A percentile compares a stretch with the other conserved stretches of the same genome.
Evolutionary conservation across 2,113 vertebrate genomes (phyloP).

Genomic region (Pseudorhombus dupliciocellatus): DNA sequence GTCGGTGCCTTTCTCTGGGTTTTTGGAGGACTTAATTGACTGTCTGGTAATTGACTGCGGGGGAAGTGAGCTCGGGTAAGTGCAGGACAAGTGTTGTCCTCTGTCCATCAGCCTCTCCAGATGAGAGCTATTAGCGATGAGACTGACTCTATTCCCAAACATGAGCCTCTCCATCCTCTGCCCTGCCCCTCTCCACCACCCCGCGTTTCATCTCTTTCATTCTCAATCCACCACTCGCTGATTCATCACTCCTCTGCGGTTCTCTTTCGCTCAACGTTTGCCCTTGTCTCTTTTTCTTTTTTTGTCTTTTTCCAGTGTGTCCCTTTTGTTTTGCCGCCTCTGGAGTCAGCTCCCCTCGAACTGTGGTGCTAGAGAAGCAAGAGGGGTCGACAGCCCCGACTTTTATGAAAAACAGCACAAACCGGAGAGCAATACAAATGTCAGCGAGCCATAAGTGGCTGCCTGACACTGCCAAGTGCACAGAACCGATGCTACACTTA

Average conservation of each 20-base stretch:
- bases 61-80: constrained; percentile 69
- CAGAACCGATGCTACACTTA: constrained; percentile 24
- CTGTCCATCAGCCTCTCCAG: constrained; percentile 76
- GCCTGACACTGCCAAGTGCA: constrained; percentile 20
- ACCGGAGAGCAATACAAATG: constrained; percentile 49
- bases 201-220: constrained; percentile 44
- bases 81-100: constrained; percentile 71
- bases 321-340: constrained; percentile 3
- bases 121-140: constrained; percentile 74
- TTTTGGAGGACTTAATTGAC: constrained; percentile 78
- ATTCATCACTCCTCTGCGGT: constrained; percentile 37
- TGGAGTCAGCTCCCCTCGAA: constrained; percentile 6
- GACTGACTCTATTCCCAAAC: constrained; percentile 49
- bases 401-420: constrained; percentile 40
- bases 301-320: constrained; percentile 16
- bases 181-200: constrained; percentile 33
- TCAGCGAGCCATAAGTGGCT: constrained; percentile 27
- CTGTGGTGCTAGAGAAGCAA: not conserved
- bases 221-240: constrained; percentile 19
- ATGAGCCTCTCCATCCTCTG: constrained; percentile 47
- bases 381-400: constrained; percentile 15
- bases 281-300: constrained; percentile 1
- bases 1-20: constrained; percentile 19
- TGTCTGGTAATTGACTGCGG: constrained; percentile 74
- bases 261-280: constrained; percentile 16